Percentiles rank a stretch among this genome's conserved stretches.
Conservation (phyloP, 2,888 invertebrate species). For the Leptodirus hochenwartii region DNA sequence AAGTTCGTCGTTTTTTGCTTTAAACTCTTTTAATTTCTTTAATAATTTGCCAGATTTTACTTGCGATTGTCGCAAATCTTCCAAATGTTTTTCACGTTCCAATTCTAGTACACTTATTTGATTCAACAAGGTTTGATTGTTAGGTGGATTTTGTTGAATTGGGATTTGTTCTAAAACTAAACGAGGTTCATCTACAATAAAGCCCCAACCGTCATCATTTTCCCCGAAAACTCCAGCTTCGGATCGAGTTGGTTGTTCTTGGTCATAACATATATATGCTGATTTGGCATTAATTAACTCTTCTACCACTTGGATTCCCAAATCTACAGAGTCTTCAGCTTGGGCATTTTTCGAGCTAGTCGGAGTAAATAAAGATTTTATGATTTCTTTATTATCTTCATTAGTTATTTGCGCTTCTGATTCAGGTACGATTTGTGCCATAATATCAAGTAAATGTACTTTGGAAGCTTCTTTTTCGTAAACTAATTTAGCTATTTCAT, state of each 20-base stretch:
- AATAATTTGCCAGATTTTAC: slow-evolving; percentile 60
- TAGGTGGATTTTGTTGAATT: slow-evolving; percentile 12
- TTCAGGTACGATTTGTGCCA: slow-evolving; percentile 15
- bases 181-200: slow-evolving; percentile 33
- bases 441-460: too few relatives aligned
- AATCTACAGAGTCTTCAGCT: slow-evolving; percentile 7
- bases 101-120: slow-evolving; percentile 37
- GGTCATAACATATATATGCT: slow-evolving; percentile 22
- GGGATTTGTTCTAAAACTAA: slow-evolving; percentile 22
- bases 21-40: slow-evolving; percentile 71
- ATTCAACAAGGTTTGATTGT: slow-evolving; percentile 31
- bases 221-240: slow-evolving; percentile 18
- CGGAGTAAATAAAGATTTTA: too few relatives aligned
- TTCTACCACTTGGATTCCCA: slow-evolving; percentile 15
- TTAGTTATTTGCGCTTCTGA: not conserved
- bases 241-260: slow-evolving; percentile 11
- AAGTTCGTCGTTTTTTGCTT: slow-evolving; percentile 43
- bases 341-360: not conserved
- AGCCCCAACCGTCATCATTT: slow-evolving; percentile 43
- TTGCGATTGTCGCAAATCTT: slow-evolving; percentile 45
- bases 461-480: slow-evolving; percentile 15
- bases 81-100: slow-evolving; percentile 37
- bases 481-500: slow-evolving; percentile 22
- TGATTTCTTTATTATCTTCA: too few relatives aligned
- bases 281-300: slow-evolving; percentile 16